Evolutionary conservation across 2,797 vertebrate species (phyloP), one percentile per base, ranked within the genome.

Genomic region (Echeneis naucrates): DNA sequence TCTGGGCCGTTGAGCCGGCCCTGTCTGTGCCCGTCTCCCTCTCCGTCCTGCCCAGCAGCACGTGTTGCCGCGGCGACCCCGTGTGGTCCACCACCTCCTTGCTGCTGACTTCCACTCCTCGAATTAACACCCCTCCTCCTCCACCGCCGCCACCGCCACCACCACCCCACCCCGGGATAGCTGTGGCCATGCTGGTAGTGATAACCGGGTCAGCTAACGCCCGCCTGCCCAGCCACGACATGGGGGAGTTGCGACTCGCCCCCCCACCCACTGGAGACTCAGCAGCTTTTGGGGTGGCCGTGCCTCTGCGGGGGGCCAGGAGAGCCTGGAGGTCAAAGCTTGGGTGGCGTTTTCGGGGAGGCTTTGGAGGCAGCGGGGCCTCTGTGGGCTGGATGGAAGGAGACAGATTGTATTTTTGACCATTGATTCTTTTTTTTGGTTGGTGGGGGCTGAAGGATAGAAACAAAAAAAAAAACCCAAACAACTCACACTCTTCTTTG

Each of bases 51-150:
- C 94, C 92, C 3, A 97, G 92, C 61, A 98, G 93, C 56, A 97
- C 96, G 0, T 97, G 96, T 81, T 97, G 95, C 61, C 95, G 93
- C 0, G 96, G 95, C 0, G 96, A 95, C 80, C 96, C 96, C 0
- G 96, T 97, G 78, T 96, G 94, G 80, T 98, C 97, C 33, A 94
- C 96, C 68, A 97, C 95, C 86, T 97, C 96, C 7, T 96, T 97
- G 81, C 97, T 98, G 94, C 96, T 97, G 84, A 97, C 96, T 83
- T 98, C 97, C 78, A 98, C 95, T 1, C 97, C 97, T 57, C 96
- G 89, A 72, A 98, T 97, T 57, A 95, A 81, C 68, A 97, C 96
- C 0, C 95, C 80, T 52, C 71, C 94, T 0, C 94, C 80, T 53
- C 92, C 73, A 59, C 89, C 91, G 71, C 71, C 72, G 14, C 59